Conservation (phyloP, 2,888 invertebrate genomes). For the Lomographa bimaculata region DNA sequence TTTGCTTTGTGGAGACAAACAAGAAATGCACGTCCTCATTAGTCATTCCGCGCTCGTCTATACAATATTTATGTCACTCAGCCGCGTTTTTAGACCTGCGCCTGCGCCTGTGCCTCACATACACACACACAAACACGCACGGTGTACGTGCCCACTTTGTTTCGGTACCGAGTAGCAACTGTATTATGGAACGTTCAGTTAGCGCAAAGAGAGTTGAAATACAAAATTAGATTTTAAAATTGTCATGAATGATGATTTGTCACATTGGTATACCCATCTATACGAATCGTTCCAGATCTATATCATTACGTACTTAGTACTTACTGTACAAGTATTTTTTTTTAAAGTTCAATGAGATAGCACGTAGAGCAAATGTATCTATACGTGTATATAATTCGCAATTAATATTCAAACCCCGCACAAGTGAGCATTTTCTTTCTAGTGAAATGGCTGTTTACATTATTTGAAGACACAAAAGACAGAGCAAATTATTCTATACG, state of each 20-base stretch:
- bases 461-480: not conserved
- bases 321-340: too few relatives aligned
- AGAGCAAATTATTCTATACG: slow-evolving; percentile 4
- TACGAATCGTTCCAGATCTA: too few relatives aligned
- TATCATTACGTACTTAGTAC: too few relatives aligned
- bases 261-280: too few relatives aligned
- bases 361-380: slow-evolving; percentile 1
- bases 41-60: slow-evolving; percentile 70
- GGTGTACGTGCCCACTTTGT: slow-evolving; percentile 14
- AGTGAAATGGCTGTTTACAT: slow-evolving; percentile 8
- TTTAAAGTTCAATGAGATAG: too few relatives aligned
- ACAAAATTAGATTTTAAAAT: slow-evolving; percentile 2
- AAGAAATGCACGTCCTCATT: slow-evolving; percentile 61
- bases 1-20: slow-evolving; percentile 42
- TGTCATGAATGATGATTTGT: too few relatives aligned
- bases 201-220: slow-evolving; percentile 4
- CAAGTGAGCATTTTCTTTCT: slow-evolving; percentile 4
- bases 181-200: slow-evolving; percentile 5
- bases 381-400: too few relatives aligned
- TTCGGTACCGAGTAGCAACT: slow-evolving; percentile 15
- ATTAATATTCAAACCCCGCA: slow-evolving; percentile 9
- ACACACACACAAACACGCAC: slow-evolving; percentile 22
- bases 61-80: slow-evolving; percentile 75
- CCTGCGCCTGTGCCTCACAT: slow-evolving; percentile 22
- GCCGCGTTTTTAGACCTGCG: slow-evolving; percentile 53